Percentiles rank a stretch among this genome's conserved stretches.
Evolutionary conservation across 2,888 invertebrate species (phyloP).

Genomic region (Epirrhoe tristata): DNA sequence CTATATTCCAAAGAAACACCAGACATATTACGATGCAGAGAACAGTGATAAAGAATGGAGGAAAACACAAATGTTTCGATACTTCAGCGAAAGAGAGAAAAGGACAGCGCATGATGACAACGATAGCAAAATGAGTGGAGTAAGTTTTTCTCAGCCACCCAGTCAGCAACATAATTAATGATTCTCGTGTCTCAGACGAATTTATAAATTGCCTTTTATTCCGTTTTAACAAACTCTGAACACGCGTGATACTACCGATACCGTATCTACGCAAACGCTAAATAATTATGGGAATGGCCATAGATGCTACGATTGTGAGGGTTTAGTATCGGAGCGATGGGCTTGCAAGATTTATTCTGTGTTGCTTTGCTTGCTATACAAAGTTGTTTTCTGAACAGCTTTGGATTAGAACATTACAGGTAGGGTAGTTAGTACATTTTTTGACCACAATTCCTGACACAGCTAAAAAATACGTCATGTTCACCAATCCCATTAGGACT

Average conservation of each 20-base stretch:
- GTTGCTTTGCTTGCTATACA: conserved; percentile 2
- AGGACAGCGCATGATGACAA: conserved; percentile 74
- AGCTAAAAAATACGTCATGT: neutral
- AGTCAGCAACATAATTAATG: conserved; percentile 86
- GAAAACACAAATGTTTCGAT: conserved; percentile 22
- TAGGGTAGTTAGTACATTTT: neutral
- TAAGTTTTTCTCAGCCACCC: conserved; percentile 85
- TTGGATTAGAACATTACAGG: too few relatives aligned
- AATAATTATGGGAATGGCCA: conserved; percentile 56
- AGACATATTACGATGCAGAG: conserved; percentile 28
- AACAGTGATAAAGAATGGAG: conserved; percentile 35
- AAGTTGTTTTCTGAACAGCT: neutral
- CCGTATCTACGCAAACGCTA: conserved; percentile 59
- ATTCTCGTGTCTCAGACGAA: conserved; percentile 82
- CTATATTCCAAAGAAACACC: conserved; percentile 34
- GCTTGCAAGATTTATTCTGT: neutral
- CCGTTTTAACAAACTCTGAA: conserved; percentile 74
- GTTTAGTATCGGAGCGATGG: conserved; percentile 39
- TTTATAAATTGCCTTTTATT: conserved; percentile 83
- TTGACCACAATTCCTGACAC: neutral
- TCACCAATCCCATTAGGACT: neutral
- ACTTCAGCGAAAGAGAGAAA: conserved; percentile 61
- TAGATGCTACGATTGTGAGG: conserved; percentile 40
- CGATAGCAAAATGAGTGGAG: conserved; percentile 84
- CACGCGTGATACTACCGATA: conserved; percentile 74